Evolutionary conservation across 2,888 invertebrate species (phyloP), one percentile per base, ranked within the genome.

Genomic region (Clepsis dumicolana): DNA sequence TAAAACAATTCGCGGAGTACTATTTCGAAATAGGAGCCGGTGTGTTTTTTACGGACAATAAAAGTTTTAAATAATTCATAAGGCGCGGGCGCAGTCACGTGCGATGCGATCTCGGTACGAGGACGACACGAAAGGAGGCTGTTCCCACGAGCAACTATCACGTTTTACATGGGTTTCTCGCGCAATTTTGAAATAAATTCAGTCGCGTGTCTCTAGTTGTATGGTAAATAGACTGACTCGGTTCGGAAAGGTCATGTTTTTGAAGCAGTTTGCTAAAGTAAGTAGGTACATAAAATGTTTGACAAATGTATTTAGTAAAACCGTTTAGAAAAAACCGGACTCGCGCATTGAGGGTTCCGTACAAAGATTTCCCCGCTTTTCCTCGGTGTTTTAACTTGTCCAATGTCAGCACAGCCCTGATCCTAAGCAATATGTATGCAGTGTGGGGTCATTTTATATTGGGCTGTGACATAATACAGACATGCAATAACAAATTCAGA

Each of bases 21-120:
- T 67, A 67, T 68, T 68, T 68, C 68, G 59, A 64, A 68, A 68
- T 68, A 68, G 68, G 68, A 64, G 18, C 56, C 52, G 52, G n/a
- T 14, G 12, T 27, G 56, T 14, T 59, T 68, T 64, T 63, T 68
- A 64, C 63, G 38, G 41, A 68, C 68, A 68, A 68, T 68, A 68
- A 68, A 68, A 68, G 52, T 68, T 64, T 54, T 59, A 16, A 68
- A 68, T 68, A 68, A 68, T 68, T 68, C 68, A 68, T 68, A 64
- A 68, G 68, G 71, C 75, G 72, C 77, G 78, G 79, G 75, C 78
- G 73, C 72, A 65, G 63, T 64, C 70, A 73, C 71, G 71, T 71
- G 60, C 70, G 54, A 44, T 27, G 63, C 64, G 62, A 53, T 38
- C 60, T 38, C 16, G 16, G 53, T 7, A 32, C 32, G 12, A 18